Conservation (phyloP, 1,140 invertebrate species). For the Teleogryllus occipitalis region DNA sequence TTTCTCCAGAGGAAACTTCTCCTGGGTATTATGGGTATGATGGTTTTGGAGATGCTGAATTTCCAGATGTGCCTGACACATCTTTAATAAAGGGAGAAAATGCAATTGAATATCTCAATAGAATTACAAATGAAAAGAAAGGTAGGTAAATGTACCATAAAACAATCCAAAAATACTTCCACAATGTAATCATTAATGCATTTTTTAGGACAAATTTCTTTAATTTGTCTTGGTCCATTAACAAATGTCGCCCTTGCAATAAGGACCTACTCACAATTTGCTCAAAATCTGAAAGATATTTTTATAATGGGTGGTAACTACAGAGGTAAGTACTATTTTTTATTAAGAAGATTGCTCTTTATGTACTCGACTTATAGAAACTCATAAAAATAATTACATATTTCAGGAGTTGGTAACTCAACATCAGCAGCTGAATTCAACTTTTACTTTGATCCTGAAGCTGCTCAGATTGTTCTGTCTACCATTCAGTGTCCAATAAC, state of each 20-base stretch:
- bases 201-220: conserved; percentile 39
- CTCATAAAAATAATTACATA: background rate
- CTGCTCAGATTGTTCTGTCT: conserved; percentile 58
- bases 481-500: conserved; percentile 45
- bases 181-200: conserved; percentile 4
- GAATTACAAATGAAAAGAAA: conserved; percentile 18
- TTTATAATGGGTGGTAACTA: conserved; percentile 72
- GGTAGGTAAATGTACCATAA: conserved; percentile 10
- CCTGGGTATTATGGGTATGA: conserved; percentile 48
- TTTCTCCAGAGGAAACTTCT: conserved; percentile 27
- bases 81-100: conserved; percentile 26
- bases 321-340: conserved; percentile 39
- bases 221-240: conserved; percentile 62
- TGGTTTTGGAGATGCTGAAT: conserved; percentile 52
- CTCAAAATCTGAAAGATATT: conserved; percentile 49
- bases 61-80: conserved; percentile 23
- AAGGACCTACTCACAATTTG: conserved; percentile 55
- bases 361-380: background rate
- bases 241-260: conserved; percentile 69
- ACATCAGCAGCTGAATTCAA: conserved; percentile 67
- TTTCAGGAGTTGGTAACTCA: conserved; percentile 55
- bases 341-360: background rate
- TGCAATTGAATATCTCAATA: conserved; percentile 18
- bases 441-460: conserved; percentile 69
- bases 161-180: background rate